Evolutionary conservation across 2,888 invertebrate genomes (phyloP).

Genomic region (Epistrophella euchroma): DNA sequence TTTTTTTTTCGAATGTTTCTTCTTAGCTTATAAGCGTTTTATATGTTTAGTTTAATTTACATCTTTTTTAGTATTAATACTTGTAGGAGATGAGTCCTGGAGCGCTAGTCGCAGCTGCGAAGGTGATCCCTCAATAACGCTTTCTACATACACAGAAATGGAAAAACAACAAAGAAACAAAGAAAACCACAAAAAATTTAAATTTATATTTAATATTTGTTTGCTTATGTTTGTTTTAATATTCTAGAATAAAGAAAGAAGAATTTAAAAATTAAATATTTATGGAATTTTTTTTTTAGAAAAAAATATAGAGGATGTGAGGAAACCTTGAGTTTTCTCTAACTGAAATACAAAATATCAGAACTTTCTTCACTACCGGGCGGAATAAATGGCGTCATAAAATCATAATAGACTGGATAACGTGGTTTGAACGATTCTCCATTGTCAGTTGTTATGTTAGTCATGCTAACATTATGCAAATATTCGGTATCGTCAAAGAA

Average conservation of each 20-base stretch:
- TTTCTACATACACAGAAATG: slow-evolving; percentile 52
- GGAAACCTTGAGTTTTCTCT: slow-evolving; percentile 52
- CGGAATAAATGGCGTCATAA: slow-evolving; percentile 83
- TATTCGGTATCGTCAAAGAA: slow-evolving; percentile 82
- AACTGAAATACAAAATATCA: slow-evolving; percentile 74
- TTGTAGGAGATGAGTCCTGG: slow-evolving; percentile 70
- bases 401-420: slow-evolving; percentile 83
- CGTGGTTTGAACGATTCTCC: slow-evolving; percentile 82
- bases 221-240: slow-evolving; percentile 14
- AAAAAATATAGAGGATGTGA: slow-evolving; percentile 19
- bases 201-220: slow-evolving; percentile 10
- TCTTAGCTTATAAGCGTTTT: slow-evolving; percentile 67
- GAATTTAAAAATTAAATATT: slow-evolving; percentile 4
- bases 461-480: slow-evolving; percentile 82
- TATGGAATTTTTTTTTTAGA: neutral
- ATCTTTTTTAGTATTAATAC: slow-evolving; percentile 59
- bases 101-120: slow-evolving; percentile 78
- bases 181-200: slow-evolving; percentile 61
- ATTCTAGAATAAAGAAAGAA: neutral
- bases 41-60: slow-evolving; percentile 44
- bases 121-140: slow-evolving; percentile 78
- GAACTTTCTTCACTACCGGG: slow-evolving; percentile 83
- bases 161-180: slow-evolving; percentile 62
- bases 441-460: slow-evolving; percentile 81
- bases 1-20: slow-evolving; percentile 35